Evolutionary conservation across 2,113 vertebrate species (phyloP).

Genomic region (Jaculus jaculus): DNA sequence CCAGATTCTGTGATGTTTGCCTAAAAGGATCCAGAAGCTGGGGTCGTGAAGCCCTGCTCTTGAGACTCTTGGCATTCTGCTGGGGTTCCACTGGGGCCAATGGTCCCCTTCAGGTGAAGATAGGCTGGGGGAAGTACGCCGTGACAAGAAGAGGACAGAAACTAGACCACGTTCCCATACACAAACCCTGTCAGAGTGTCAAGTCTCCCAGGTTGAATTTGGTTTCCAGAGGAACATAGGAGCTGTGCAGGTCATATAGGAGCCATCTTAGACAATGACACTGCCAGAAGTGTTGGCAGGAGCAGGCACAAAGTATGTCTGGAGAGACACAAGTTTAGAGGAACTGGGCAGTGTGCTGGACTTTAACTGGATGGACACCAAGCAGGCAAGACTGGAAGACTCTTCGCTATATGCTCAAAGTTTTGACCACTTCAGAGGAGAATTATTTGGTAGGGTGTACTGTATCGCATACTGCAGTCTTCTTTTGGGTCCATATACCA

Average conservation of each 20-base stretch:
- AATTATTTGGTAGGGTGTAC: background rate
- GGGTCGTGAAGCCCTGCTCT: background rate
- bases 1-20: constrained; percentile 38
- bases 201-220: background rate
- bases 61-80: background rate
- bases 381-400: background rate
- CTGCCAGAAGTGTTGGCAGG: background rate
- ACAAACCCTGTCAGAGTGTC: background rate
- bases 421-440: constrained; percentile 22
- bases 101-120: background rate
- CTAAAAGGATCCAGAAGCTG: constrained; percentile 14
- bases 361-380: background rate
- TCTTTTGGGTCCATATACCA: constrained; percentile 5
- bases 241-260: background rate
- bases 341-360: background rate
- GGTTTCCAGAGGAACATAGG: constrained; percentile 5
- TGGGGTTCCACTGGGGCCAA: background rate
- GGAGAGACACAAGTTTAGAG: background rate
- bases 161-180: background rate
- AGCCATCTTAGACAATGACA: background rate
- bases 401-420: constrained; percentile 5
- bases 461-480: background rate
- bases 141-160: constrained; percentile 8
- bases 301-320: background rate
- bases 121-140: background rate